Evolutionary conservation across 37 sponge, comb jelly and placozoan genomes (phyloP).

Genomic region (Cladorhizidae sp.): DNA sequence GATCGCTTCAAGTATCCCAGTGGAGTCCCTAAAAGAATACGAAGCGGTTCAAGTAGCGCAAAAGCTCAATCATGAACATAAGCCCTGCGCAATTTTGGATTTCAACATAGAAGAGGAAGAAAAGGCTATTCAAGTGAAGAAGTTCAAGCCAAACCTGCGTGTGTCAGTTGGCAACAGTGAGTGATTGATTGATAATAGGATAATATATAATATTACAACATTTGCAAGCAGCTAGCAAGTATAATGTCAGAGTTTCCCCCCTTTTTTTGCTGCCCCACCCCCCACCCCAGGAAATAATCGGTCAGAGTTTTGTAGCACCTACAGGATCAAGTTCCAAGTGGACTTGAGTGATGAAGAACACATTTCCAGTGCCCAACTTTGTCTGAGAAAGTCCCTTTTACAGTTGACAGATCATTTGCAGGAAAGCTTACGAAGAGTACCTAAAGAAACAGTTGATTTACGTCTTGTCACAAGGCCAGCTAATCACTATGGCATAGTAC

Average conservation of each 20-base stretch:
- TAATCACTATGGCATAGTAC: not conserved
- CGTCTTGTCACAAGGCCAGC: not conserved
- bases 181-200: not conserved
- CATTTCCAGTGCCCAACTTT: constrained; percentile 24
- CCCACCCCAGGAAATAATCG: not conserved
- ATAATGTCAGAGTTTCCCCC: too few species aligned
- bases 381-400: constrained; percentile 3
- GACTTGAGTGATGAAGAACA: constrained; percentile 1
- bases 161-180: not conserved
- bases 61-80: not conserved
- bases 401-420: not conserved
- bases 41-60: constrained; percentile 2
- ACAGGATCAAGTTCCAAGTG: constrained; percentile 22
- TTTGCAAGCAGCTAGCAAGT: too few species aligned
- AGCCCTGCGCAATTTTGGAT: constrained; percentile 13
- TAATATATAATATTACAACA: too few species aligned
- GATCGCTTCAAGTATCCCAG: not conserved
- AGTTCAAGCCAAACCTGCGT: not conserved
- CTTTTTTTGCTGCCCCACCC: too few species aligned
- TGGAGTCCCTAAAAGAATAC: constrained; percentile 13
- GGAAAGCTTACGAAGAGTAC: not conserved
- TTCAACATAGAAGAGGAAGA: not conserved
- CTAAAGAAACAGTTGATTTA: not conserved
- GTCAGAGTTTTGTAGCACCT: not conserved
- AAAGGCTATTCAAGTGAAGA: not conserved